These are phyloP conservation scores for Epinephelus moara DNA, from an alignment of 2,113 vertebrate species.

Conservation along the genomic window DNA sequence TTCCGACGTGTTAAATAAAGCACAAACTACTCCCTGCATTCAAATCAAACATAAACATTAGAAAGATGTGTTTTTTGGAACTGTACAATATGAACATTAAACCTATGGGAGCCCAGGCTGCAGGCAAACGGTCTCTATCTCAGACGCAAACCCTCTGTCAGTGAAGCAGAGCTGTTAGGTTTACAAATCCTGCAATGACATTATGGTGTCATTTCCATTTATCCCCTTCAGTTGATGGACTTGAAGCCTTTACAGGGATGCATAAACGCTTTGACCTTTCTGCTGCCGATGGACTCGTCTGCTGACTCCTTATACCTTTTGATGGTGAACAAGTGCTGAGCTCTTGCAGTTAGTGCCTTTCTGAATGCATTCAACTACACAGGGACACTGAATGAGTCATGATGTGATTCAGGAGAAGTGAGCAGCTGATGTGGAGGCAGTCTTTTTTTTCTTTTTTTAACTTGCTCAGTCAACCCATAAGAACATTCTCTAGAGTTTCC, in stretches of 20 bases:
- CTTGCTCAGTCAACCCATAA: neutral
- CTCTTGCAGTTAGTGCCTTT: too few species aligned
- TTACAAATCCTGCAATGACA: neutral
- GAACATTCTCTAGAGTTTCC: neutral
- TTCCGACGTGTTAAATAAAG: too few species aligned
- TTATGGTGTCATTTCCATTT: neutral
- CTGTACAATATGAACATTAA: too few species aligned
- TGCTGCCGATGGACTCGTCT: neutral
- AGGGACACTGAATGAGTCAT: constrained; percentile 23
- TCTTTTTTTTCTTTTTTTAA: neutral
- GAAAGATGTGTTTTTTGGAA: too few species aligned
- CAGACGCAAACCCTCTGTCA: too few species aligned
- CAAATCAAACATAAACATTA: too few species aligned
- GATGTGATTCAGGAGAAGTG: constrained; percentile 24
- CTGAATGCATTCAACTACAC: neutral
- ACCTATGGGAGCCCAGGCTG: too few species aligned
- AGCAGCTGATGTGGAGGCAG: constrained; percentile 37
- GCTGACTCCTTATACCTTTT: constrained; percentile 10
- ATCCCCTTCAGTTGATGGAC: neutral
- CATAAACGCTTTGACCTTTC: neutral
- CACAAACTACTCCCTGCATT: too few species aligned
- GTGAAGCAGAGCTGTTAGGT: neutral
- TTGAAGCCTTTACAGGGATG: neutral
- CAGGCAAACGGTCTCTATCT: too few species aligned
- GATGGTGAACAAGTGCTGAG: constrained; percentile 18